Percentiles rank a stretch among this genome's conserved stretches.
phyloP scores from a whole-genome alignment of 2,888 invertebrate species.

The Gastracanthus pulcherrimus region DNA sequence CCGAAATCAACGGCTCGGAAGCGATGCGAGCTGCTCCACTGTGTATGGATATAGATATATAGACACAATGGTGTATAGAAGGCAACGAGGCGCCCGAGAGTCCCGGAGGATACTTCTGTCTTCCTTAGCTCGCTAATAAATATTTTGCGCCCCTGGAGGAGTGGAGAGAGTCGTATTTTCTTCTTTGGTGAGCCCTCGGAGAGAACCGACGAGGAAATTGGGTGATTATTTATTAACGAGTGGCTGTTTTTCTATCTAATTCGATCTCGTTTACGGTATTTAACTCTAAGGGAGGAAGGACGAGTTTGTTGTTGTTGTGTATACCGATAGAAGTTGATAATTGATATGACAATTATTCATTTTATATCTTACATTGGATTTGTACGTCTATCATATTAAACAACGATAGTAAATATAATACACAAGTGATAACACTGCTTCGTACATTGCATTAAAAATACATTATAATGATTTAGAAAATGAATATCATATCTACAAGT shows the following conservation, averaged over 20 bases:
- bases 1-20: conserved; percentile 31
- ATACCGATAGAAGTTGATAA: too few relatives aligned
- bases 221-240: conserved; percentile 6
- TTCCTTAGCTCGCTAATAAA: conserved; percentile 20
- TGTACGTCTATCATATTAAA: not conserved
- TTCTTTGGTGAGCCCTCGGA: not conserved
- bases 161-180: not conserved
- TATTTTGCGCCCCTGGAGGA: not conserved
- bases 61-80: too few relatives aligned
- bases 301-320: not conserved
- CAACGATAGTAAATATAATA: not conserved
- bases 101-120: not conserved
- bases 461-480: not conserved
- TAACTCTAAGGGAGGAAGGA: not conserved
- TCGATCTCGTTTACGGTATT: not conserved
- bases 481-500: not conserved
- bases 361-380: not conserved
- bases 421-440: not conserved
- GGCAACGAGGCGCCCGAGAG: too few relatives aligned
- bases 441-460: not conserved
- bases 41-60: too few relatives aligned
- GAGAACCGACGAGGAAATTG: not conserved
- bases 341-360: not conserved
- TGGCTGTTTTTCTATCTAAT: not conserved
- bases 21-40: not conserved